Base-by-base conservation (phyloP, 2,797 vertebrate species). In the Aphelocoma californica region DNA sequence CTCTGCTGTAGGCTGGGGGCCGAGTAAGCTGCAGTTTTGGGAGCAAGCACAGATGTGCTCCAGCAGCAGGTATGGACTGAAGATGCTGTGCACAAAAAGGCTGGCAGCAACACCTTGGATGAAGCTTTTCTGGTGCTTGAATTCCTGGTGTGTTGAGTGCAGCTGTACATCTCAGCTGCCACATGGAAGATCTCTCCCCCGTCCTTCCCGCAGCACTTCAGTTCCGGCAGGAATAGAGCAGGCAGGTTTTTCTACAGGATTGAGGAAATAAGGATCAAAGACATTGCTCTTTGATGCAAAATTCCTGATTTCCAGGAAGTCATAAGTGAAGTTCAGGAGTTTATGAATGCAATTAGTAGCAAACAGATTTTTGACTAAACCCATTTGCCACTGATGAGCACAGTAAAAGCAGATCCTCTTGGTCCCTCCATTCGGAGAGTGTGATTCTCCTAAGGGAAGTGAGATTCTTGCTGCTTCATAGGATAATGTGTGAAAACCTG, bases 1-100 rank as follows among this genome's bases (percentile, higher is more conserved):
- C 77, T 25, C 11, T 66, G 72, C 79, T 70, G 26, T 31, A 72
- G 95, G 90, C 61, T 96, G 71, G 81, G 75, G 88, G 90, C 92
- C 74, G 80, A 60, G 56, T 36, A 42, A 64, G 81, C 67, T 14
- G 16, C 40, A 66, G 86, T n/a, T 86, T 36, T 40, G 19, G 66
- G 45, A 85, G 20, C 96, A 92, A 84, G 96, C n/a, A 40, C 42
- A 57, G 80, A 6, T 95, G 29, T 1, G 74, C 87, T 86, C 38
- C 44, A 86, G 91, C 56, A 57, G 24, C 73, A 62, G 67, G 28
- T 32, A 51, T 11, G 54, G 81, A 77, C 45, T 12, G 16, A 84
- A 56, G 88, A 74, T 82, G 72, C 86, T 86, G 8, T 31, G 42
- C 44, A 8, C 60, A 14, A 32, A 80, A 92, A 65, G 72, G 38